Evolutionary conservation across 2,113 vertebrate species (phyloP).

Genomic region (Rhinopithecus roxellana): DNA sequence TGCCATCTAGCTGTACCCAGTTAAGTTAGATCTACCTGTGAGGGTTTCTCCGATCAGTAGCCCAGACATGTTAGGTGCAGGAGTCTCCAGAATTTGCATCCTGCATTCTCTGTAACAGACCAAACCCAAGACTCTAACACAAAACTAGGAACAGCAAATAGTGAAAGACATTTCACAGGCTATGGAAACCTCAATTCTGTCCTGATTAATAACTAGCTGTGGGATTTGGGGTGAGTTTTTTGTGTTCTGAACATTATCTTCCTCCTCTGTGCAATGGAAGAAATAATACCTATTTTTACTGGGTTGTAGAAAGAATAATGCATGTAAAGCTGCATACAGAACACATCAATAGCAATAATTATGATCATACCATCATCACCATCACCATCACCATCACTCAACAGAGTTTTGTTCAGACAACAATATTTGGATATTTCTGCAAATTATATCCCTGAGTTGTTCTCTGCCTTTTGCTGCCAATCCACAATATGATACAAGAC

Average conservation of each 20-base stretch:
- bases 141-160: background rate
- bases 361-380: background rate
- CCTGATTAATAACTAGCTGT: background rate
- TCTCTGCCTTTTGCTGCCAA: background rate
- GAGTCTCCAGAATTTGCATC: background rate
- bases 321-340: background rate
- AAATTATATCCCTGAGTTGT: background rate
- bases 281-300: background rate
- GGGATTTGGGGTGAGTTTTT: background rate
- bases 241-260: background rate
- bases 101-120: background rate
- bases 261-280: background rate
- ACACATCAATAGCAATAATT: background rate
- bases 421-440: background rate
- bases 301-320: background rate
- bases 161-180: background rate
- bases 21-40: background rate
- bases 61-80: too few species aligned
- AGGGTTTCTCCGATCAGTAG: background rate
- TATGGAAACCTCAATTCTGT: background rate
- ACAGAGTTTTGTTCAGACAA: conserved; percentile 7
- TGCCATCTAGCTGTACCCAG: too few species aligned
- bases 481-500: background rate
- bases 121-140: background rate
- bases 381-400: background rate